These are phyloP conservation scores for Cydia fagiglandana DNA, from an alignment of 1,140 invertebrate species.

Conservation along the genomic window DNA sequence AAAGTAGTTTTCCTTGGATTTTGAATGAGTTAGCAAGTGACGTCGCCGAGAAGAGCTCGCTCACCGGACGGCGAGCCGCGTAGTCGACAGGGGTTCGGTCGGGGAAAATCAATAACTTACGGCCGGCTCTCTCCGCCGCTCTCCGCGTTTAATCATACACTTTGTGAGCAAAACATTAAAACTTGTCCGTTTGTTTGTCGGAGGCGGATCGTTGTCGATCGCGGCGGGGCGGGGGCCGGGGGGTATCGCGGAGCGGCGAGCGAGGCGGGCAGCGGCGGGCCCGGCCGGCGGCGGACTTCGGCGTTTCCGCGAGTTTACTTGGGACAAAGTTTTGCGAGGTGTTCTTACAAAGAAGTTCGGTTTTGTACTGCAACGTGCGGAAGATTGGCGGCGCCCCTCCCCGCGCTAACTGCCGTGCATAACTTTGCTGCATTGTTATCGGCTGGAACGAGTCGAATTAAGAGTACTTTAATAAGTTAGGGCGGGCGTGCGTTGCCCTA, in stretches of 20 bases:
- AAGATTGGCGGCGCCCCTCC: constrained; percentile 65
- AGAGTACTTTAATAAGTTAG: constrained; percentile 53
- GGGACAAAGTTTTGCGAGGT: constrained; percentile 75
- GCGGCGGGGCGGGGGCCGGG: constrained; percentile 42
- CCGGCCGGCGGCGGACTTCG: constrained; percentile 41
- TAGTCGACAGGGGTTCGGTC: constrained; percentile 75
- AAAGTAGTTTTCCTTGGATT: constrained; percentile 58
- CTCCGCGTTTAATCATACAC: constrained; percentile 78
- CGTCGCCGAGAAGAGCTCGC: constrained; percentile 51
- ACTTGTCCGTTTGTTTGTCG: constrained; percentile 78
- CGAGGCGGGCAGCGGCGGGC: constrained; percentile 44
- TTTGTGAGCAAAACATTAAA: constrained; percentile 79
- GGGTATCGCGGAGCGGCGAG: constrained; percentile 42
- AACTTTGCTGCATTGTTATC: constrained; percentile 76
- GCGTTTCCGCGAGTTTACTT: constrained; percentile 73
- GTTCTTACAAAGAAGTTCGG: constrained; percentile 77
- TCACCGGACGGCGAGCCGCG: constrained; percentile 69
- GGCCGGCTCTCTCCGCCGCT: constrained; percentile 77
- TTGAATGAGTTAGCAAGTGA: constrained; percentile 54
- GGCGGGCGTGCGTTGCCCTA: constrained; percentile 46
- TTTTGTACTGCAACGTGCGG: constrained; percentile 72
- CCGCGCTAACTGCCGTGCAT: constrained; percentile 52
- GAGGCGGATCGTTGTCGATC: constrained; percentile 62
- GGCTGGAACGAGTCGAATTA: constrained; percentile 68
- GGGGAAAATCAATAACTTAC: constrained; percentile 81